These are phyloP conservation scores for Muscicapa striata DNA, from an alignment of 2,797 vertebrate genomes.

Conservation along the genomic window DNA sequence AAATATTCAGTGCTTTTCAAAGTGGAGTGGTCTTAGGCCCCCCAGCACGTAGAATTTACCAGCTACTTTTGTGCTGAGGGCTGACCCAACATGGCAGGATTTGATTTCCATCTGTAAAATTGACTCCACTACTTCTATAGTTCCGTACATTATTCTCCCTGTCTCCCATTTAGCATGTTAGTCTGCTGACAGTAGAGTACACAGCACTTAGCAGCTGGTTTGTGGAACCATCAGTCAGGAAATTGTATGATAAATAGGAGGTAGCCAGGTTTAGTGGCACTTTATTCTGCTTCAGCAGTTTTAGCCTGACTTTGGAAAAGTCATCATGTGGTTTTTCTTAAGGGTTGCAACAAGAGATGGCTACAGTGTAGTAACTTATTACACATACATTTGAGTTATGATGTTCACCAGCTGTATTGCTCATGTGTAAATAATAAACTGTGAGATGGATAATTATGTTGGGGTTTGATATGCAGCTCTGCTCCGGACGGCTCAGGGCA, in stretches of 20 bases:
- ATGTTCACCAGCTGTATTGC: slow-evolving; percentile 69
- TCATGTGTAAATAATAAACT: slow-evolving; percentile 79
- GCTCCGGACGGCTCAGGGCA: background rate
- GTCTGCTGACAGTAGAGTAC: slow-evolving; percentile 81
- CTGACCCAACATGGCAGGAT: slow-evolving; percentile 45
- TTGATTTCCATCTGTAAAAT: slow-evolving; percentile 74
- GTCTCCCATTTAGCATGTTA: slow-evolving; percentile 78
- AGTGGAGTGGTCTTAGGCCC: slow-evolving; percentile 24
- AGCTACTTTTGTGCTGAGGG: background rate
- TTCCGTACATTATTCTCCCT: slow-evolving; percentile 74
- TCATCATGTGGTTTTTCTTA: slow-evolving; percentile 78
- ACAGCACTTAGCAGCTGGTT: slow-evolving; percentile 84
- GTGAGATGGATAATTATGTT: slow-evolving; percentile 68
- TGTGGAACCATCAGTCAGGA: slow-evolving; percentile 84
- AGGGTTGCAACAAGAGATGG: slow-evolving; percentile 72
- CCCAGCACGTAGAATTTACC: slow-evolving; percentile 28
- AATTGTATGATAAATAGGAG: slow-evolving; percentile 85
- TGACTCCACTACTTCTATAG: slow-evolving; percentile 59
- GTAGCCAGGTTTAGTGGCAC: slow-evolving; percentile 78
- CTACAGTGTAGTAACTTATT: slow-evolving; percentile 68
- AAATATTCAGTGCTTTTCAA: slow-evolving; percentile 25
- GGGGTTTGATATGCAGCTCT: slow-evolving; percentile 60
- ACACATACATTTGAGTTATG: slow-evolving; percentile 74
- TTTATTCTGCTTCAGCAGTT: slow-evolving; percentile 85
- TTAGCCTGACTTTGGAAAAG: slow-evolving; percentile 79